Conservation (phyloP, 2,113 vertebrate species). For the Tupaia chinensis region DNA sequence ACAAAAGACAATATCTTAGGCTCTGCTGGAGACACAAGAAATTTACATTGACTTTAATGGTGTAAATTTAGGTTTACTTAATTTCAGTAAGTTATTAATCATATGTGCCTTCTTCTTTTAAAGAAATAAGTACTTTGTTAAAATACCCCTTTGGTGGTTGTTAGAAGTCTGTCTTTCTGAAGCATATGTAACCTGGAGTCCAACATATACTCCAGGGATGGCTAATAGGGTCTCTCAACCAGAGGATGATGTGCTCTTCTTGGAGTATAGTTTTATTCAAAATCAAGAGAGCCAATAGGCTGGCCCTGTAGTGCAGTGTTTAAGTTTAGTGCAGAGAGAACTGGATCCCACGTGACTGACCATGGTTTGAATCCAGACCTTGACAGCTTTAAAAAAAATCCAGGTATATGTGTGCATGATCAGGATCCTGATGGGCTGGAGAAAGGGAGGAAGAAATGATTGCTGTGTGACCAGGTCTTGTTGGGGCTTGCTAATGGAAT, state of each 20-base stretch:
- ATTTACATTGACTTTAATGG: neutral
- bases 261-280: neutral
- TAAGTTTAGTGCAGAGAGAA: too few species aligned
- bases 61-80: neutral
- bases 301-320: too few species aligned
- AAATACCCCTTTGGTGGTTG: neutral
- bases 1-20: neutral
- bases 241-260: neutral
- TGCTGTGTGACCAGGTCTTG: too few species aligned
- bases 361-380: too few species aligned
- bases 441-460: too few species aligned
- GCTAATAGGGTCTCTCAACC: neutral
- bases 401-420: too few species aligned
- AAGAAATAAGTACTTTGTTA: neutral
- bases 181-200: neutral
- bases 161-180: neutral
- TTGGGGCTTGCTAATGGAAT: too few species aligned
- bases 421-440: too few species aligned
- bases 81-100: neutral
- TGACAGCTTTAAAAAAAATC: too few species aligned
- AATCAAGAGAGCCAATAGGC: neutral
- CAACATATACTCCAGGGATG: neutral
- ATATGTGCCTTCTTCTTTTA: neutral
- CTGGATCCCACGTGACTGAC: too few species aligned
- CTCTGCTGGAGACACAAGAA: neutral